phyloP scores from a whole-genome alignment of 2,113 vertebrate genomes.

The Laterallus jamaicensis region DNA sequence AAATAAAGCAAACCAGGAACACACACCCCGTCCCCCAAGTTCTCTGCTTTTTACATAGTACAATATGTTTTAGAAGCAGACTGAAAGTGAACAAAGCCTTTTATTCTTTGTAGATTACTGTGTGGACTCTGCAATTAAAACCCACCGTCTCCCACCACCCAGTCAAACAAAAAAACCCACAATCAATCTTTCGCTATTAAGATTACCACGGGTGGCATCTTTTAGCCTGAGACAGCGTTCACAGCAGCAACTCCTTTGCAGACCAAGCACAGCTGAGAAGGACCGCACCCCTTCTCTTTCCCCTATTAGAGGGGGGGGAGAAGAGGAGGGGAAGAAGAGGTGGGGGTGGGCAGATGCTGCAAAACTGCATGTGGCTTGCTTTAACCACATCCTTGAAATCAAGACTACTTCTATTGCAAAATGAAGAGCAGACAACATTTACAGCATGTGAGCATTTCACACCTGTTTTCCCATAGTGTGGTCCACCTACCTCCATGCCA shows the following conservation, averaged over 20 bases:
- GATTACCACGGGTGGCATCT: neutral
- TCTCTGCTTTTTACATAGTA: neutral
- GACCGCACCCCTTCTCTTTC: neutral
- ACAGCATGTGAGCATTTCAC: neutral
- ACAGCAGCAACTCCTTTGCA: neutral
- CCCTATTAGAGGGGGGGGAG: neutral
- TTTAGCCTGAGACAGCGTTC: neutral
- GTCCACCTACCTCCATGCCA: neutral
- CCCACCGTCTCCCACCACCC: neutral
- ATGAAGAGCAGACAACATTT: neutral
- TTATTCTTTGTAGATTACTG: neutral
- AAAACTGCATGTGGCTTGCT: neutral
- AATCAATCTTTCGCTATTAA: neutral
- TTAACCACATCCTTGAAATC: neutral
- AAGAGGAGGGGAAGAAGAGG: neutral
- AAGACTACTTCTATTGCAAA: neutral
- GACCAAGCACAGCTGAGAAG: neutral
- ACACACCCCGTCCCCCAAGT: neutral
- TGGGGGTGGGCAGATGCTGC: neutral
- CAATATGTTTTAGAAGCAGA: neutral
- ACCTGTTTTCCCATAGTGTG: neutral
- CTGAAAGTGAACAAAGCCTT: conserved; percentile 4
- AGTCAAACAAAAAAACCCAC: neutral
- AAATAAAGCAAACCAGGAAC: neutral
- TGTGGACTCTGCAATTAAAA: neutral